Evolutionary conservation across 64 coral and sea anemone species (phyloP).

Genomic region (Dendronephthya gigantea): DNA sequence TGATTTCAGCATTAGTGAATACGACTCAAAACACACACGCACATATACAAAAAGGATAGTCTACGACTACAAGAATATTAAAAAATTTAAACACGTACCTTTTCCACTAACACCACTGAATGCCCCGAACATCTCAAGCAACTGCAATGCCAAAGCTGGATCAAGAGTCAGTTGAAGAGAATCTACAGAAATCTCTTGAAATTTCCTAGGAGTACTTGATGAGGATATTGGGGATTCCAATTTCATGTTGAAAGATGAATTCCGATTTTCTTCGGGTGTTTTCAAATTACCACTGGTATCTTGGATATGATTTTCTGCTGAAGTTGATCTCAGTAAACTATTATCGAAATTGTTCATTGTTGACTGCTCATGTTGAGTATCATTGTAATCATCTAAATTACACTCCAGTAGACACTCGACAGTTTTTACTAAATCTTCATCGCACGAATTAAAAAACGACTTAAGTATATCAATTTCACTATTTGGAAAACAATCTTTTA

Average conservation of each 20-base stretch:
- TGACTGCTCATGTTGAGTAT: background rate
- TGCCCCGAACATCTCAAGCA: background rate
- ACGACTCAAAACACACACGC: no score
- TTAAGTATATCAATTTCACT: background rate
- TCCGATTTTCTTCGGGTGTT: background rate
- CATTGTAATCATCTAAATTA: background rate
- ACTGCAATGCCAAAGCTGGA: background rate
- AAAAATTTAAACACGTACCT: background rate
- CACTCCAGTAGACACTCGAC: background rate
- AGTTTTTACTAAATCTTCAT: background rate
- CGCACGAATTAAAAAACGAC: background rate
- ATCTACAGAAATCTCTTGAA: background rate
- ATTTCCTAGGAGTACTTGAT: background rate
- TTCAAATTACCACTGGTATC: background rate
- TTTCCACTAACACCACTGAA: background rate
- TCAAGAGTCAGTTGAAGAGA: constrained; percentile 9
- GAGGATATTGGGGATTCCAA: background rate
- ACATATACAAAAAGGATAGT: no score
- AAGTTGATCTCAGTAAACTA: background rate
- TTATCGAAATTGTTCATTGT: background rate
- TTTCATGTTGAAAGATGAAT: background rate
- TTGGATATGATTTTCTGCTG: background rate
- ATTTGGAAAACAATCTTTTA: background rate
- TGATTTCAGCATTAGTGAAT: no score
- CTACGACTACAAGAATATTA: background rate